Percentiles rank a stretch among this genome's conserved stretches.
phyloP scores from a whole-genome alignment of 92 coral and sea anemone genomes.

The Heliopora coerulea region DNA sequence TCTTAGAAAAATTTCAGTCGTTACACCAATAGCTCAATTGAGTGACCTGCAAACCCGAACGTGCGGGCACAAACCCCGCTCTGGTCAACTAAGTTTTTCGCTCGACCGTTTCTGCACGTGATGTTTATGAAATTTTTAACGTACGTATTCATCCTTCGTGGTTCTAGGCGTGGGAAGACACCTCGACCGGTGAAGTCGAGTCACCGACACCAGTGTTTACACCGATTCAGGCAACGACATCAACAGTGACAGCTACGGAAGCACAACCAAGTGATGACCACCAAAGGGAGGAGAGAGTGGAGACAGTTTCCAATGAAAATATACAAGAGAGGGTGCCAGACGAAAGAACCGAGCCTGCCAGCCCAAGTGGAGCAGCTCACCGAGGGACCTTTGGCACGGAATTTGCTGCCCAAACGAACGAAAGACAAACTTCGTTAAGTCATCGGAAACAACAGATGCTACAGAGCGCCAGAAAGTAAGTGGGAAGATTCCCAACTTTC shows the following conservation, averaged over 20 bases:
- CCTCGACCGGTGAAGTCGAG: not conserved
- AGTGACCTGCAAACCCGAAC: too few relatives aligned
- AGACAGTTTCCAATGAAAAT: not conserved
- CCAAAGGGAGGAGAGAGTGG: slow-evolving; percentile 5
- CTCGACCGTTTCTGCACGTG: too few relatives aligned
- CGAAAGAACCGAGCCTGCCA: slow-evolving; percentile 1
- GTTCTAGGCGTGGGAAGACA: slow-evolving; percentile 18
- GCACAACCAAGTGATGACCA: not conserved
- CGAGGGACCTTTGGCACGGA: slow-evolving; percentile 42
- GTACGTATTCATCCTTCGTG: too few relatives aligned
- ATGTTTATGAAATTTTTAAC: too few relatives aligned
- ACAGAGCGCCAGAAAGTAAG: slow-evolving; percentile 86
- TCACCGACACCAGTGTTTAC: not conserved
- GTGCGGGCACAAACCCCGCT: too few relatives aligned
- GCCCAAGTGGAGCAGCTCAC: not conserved
- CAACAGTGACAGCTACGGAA: not conserved
- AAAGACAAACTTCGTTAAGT: slow-evolving; percentile 57
- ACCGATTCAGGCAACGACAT: not conserved
- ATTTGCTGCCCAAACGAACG: slow-evolving; percentile 63
- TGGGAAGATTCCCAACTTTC: too few relatives aligned
- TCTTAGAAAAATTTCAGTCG: too few relatives aligned
- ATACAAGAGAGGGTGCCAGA: slow-evolving; percentile 4
- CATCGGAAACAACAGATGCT: slow-evolving; percentile 76
- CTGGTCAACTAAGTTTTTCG: too few relatives aligned
- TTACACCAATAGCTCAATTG: too few relatives aligned